Base-by-base conservation (phyloP, 1,140 invertebrate species). In the Globodera rostochiensis region DNA sequence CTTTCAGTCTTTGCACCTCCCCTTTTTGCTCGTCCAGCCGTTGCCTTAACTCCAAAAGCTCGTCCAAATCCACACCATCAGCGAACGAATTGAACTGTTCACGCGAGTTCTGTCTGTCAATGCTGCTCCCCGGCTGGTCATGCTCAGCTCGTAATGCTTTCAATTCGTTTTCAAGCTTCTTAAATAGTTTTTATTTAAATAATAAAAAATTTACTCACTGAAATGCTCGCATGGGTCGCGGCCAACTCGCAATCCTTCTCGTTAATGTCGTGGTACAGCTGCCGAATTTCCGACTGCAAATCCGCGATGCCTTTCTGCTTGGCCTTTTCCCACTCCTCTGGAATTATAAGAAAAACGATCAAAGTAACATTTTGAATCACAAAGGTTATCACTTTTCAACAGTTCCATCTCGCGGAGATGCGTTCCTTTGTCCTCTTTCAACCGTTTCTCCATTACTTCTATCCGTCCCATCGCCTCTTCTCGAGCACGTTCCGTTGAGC, bases 161-260 rank as follows among this genome's bases (percentile, higher is more conserved):
- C 15, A 82, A 15, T 53, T 82, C 77, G 13, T 45, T 76, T 36
- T n/a, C 53, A 6, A 82, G 79, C 53, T 73, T 25, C 76, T 81
- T 11, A 80, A 81, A 47, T 57, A n/a, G 19, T 47, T 81, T 80
- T 64, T 7, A 21, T n/a, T 19, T 21, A 53, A 36, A 8, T 47
- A 46, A 25, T 15, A 11, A 53, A 15, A 4, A 75, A 36, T 60
- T 60, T 45, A 57, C 13, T 36, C 0, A 76, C 50, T 46, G 77
- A 78, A 78, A 78, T 78, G 60, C 69, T 46, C 66, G 77, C 77
- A 21, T 78, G 77, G 13, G 77, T 78, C 4, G 77, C 46, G 70
- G 77, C 77, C 21, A 78, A 66, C 21, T 78, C 77, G 70, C 77
- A 78, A 47, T 78, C 77, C 77, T 78, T 78, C 36, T 78, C 77